Base-by-base conservation (phyloP, 2,797 vertebrate species). In the Enteromius treurensis region DNA sequence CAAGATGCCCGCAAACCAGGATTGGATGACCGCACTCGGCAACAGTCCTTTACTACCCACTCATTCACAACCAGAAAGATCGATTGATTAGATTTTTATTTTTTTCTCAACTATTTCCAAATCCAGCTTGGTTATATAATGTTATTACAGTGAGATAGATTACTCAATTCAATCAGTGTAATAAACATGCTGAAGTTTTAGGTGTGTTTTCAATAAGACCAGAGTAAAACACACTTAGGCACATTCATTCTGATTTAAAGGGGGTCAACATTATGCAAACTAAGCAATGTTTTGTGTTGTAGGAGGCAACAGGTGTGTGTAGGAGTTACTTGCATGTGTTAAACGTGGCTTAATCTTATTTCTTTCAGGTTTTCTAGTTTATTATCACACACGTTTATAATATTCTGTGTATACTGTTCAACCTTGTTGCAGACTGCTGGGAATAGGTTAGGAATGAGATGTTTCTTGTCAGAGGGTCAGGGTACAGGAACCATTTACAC, bases 371-470 rank as follows among this genome's bases (percentile, higher is more conserved):
- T 26, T 26, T 77, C 37, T 26, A 51, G 11, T 37, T 67, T 67
- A 34, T 34, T 34, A 15, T 42, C 26, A 32, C 23, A 23, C 21
- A n/a, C n/a, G 53, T 55, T 55, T n/a, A 55, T 29, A 14, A 23
- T 26, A 62, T 5, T 29, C 58, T 62, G 58, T 23, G 60, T 29
- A 37, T 37, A 37, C 34, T 37, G 6, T 37, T 29, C 26, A 62
- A 26, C 26, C 60, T 29, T 6, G 23, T 29, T 62, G 23, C 23
- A 60, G 92, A 92, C 23, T 78, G 2, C 82, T 90, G 79, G n/a
- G 91, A 89, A 88, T 89, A 92, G 73, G 90, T 90, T 45, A 76
- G 40, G 4, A 9, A 5, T 37, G n/a, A 51, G 17, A 29, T 40
- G 34, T 7, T 53, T 21, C 21, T 58, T 74, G n/a, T 58, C 13